phyloP scores from a whole-genome alignment of 1,140 invertebrate species.

The Drosophila murphyi region DNA sequence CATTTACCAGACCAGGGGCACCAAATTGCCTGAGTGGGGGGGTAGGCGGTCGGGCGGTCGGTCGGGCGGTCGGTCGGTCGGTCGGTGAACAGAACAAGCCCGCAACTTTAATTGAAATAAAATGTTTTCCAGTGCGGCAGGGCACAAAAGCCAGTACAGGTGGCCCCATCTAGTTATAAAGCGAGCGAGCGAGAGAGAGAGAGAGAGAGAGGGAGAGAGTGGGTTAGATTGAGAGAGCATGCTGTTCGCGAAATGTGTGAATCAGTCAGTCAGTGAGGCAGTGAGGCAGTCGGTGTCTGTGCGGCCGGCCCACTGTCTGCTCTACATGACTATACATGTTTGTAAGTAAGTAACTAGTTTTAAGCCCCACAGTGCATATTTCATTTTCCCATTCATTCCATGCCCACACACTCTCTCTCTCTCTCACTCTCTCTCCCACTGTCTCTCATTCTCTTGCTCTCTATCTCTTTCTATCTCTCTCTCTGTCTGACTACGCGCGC shows the following conservation, averaged over 20 bases:
- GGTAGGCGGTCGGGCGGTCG: no score
- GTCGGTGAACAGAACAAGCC: slow-evolving; percentile 5
- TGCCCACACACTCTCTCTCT: neutral
- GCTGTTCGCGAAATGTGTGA: slow-evolving; percentile 33
- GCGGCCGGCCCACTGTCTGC: slow-evolving; percentile 45
- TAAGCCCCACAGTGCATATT: slow-evolving; percentile 55
- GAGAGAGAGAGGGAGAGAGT: neutral
- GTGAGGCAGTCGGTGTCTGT: neutral
- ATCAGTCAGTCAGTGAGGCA: slow-evolving; percentile 32
- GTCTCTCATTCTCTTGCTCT: neutral
- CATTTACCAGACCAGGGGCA: slow-evolving; percentile 37
- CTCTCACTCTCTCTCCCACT: slow-evolving; percentile 10
- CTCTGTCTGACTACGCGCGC: slow-evolving; percentile 6
- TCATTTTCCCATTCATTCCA: slow-evolving; percentile 65
- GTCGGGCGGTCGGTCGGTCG: no score
- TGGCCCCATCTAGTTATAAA: neutral
- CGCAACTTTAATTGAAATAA: slow-evolving; percentile 75
- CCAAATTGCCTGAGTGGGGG: slow-evolving; percentile 37
- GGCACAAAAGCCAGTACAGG: slow-evolving; percentile 27
- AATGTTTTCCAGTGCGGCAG: slow-evolving; percentile 52
- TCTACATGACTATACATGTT: slow-evolving; percentile 76
- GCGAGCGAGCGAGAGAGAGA: neutral
- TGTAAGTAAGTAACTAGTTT: slow-evolving; percentile 76
- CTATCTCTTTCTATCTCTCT: neutral
- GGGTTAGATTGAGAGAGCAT: slow-evolving; percentile 32